Evolutionary conservation across 2,888 invertebrate genomes (phyloP).

Genomic region (Nomada goodeniana): DNA sequence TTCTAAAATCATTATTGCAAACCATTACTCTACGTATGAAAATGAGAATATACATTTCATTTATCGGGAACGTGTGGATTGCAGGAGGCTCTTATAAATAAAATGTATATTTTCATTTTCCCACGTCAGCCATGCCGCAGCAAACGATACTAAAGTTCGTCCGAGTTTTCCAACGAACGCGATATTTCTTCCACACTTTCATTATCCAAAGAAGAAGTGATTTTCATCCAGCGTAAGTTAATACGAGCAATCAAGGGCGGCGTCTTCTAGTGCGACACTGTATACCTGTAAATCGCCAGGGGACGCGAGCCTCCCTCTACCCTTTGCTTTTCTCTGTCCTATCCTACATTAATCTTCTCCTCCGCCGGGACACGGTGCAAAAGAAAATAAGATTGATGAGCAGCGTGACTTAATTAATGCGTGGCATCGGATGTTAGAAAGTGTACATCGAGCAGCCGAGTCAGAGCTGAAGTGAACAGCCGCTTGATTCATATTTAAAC

Average conservation of each 20-base stretch:
- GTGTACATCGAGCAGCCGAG: constrained; percentile 51
- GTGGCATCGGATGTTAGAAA: constrained; percentile 63
- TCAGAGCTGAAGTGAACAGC: constrained; percentile 43
- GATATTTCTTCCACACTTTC: background rate
- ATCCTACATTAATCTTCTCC: constrained; percentile 77
- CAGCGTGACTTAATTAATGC: constrained; percentile 78
- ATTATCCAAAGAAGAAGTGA: constrained; percentile 4
- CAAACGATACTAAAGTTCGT: background rate
- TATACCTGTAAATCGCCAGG: constrained; percentile 60
- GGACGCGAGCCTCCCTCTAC: constrained; percentile 37
- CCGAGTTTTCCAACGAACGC: background rate
- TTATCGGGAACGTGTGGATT: too few relatives aligned
- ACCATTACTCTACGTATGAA: too few relatives aligned
- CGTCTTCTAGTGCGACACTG: constrained; percentile 27
- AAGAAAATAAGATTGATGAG: constrained; percentile 80
- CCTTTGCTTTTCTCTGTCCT: constrained; percentile 53
- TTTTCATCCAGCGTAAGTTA: constrained; percentile 6
- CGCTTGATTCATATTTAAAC: constrained; percentile 55
- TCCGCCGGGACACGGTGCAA: constrained; percentile 64
- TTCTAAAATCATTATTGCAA: too few relatives aligned
- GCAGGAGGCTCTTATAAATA: too few relatives aligned
- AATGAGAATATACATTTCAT: too few relatives aligned
- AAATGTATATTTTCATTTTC: too few relatives aligned
- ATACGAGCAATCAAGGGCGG: constrained; percentile 26
- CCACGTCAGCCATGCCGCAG: too few relatives aligned